Conservation (phyloP, 1,140 invertebrate species). For the Bombus consobrinus region DNA sequence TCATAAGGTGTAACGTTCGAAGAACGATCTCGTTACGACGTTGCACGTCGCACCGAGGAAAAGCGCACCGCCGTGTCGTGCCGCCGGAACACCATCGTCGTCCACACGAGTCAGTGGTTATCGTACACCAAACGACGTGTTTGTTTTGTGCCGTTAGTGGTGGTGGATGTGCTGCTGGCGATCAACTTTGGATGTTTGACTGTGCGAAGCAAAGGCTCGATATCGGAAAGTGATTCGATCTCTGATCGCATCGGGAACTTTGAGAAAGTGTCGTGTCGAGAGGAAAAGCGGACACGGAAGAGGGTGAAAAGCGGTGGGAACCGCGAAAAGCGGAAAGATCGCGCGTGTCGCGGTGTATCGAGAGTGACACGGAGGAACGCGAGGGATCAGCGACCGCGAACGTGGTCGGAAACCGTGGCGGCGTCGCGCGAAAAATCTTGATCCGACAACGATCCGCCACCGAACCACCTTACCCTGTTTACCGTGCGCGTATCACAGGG, state of each 20-base stretch:
- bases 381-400: background rate
- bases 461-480: background rate
- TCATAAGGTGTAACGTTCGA: background rate
- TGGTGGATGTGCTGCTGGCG: background rate
- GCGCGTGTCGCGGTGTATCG: background rate
- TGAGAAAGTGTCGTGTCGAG: background rate
- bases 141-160: background rate
- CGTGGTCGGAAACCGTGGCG: background rate
- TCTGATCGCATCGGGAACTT: background rate
- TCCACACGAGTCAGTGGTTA: background rate
- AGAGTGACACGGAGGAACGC: conserved; percentile 18
- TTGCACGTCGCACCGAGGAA: background rate
- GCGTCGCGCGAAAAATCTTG: conserved; percentile 3
- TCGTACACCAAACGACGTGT: background rate
- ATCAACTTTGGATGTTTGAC: conserved; percentile 20
- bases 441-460: background rate
- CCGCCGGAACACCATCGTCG: background rate
- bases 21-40: background rate
- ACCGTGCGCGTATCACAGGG: background rate
- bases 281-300: too few species aligned
- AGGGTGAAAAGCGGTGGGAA: background rate
- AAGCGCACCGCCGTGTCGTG: background rate
- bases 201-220: too few species aligned
- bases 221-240: background rate
- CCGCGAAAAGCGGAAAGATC: background rate